Conservation (phyloP, 2,888 invertebrate genomes). For the Dermolepida albohirtum region DNA sequence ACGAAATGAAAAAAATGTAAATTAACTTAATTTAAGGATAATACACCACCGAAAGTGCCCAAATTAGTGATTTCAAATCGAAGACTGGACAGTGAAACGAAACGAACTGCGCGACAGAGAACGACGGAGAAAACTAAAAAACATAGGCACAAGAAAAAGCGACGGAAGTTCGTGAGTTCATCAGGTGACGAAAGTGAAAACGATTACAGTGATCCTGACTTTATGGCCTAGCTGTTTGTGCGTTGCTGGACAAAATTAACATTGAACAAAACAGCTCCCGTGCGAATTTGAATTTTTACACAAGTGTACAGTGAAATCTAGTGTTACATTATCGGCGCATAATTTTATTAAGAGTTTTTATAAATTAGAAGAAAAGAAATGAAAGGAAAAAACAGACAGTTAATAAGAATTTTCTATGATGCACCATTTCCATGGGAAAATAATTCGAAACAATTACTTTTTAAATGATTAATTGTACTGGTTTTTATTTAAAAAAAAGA, state of each 20-base stretch:
- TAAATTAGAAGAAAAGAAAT: constrained; percentile 45
- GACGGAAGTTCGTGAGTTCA: constrained; percentile 68
- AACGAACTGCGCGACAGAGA: constrained; percentile 61
- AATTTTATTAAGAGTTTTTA: constrained; percentile 53
- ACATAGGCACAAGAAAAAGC: constrained; percentile 69
- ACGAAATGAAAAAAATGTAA: background rate
- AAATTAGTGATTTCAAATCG: constrained; percentile 67
- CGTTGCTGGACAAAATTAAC: constrained; percentile 22
- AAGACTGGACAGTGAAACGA: constrained; percentile 63
- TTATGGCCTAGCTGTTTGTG: constrained; percentile 60
- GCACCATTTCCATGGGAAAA: constrained; percentile 45
- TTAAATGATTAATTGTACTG: constrained; percentile 17
- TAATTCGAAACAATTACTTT: constrained; percentile 13
- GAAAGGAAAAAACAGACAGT: constrained; percentile 31
- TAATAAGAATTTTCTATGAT: constrained; percentile 49
- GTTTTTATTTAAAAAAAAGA: background rate
- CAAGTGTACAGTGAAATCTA: constrained; percentile 59
- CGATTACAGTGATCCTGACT: constrained; percentile 73
- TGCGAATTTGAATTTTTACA: constrained; percentile 44
- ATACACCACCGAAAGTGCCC: constrained; percentile 65
- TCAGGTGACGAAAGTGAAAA: constrained; percentile 75
- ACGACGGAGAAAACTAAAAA: constrained; percentile 65
- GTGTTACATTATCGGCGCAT: constrained; percentile 49
- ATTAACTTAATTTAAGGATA: constrained; percentile 55
- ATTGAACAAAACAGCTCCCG: constrained; percentile 21